phyloP scores from a whole-genome alignment of 2,797 vertebrate genomes.

The Merluccius polli region DNA sequence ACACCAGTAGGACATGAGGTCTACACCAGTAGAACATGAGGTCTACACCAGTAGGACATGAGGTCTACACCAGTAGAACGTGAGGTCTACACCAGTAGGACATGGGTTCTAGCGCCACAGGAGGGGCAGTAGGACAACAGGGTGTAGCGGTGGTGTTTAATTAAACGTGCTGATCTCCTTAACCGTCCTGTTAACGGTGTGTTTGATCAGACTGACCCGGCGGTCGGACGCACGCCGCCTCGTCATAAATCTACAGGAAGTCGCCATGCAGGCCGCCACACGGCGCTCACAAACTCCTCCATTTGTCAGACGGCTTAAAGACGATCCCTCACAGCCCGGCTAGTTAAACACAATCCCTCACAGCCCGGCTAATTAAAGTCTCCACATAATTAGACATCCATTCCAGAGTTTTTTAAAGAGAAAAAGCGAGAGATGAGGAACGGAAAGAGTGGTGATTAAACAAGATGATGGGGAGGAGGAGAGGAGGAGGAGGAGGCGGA shows the following conservation, averaged over 20 bases:
- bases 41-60: too few species aligned
- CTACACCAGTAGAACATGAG: too few species aligned
- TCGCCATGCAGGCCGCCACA: conserved; percentile 38
- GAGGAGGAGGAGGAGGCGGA: conserved; percentile 60
- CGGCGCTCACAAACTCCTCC: conserved; percentile 63
- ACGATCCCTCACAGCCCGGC: conserved; percentile 30
- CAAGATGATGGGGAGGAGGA: conserved; percentile 54
- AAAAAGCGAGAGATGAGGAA: conserved; percentile 18
- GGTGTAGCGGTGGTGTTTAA: conserved; percentile 37
- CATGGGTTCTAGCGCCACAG: too few species aligned
- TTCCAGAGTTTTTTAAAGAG: conserved; percentile 34
- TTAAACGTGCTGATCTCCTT: conserved; percentile 48
- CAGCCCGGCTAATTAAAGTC: conserved; percentile 61
- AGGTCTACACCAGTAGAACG: too few species aligned
- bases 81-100: too few species aligned
- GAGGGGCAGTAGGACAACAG: too few species aligned
- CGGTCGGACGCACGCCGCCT: conserved; percentile 34
- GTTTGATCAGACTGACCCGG: conserved; percentile 55
- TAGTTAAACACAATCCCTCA: conserved; percentile 61
- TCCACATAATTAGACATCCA: conserved; percentile 70
- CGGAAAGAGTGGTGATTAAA: conserved; percentile 49
- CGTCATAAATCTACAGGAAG: conserved; percentile 56
- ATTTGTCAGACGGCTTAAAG: conserved; percentile 64
- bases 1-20: too few species aligned
- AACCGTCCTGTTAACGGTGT: conserved; percentile 56